phyloP scores from a whole-genome alignment of 2,797 vertebrate genomes.

The Erethizon dorsatum region DNA sequence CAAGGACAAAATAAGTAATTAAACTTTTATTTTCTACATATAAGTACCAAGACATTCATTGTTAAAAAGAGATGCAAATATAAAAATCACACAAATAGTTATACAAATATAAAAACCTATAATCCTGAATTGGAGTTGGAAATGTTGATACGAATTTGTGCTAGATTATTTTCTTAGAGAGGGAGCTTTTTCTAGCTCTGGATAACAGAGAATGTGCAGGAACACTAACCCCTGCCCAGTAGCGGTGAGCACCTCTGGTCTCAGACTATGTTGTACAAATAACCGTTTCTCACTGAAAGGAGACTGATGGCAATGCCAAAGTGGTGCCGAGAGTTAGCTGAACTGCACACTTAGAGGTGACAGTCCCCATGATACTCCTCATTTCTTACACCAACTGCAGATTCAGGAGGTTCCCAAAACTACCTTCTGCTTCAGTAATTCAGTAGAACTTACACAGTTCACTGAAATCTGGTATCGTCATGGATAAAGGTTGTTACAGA shows the following conservation, averaged over 20 bases:
- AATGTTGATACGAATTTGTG: background rate
- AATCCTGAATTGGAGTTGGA: background rate
- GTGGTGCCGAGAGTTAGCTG: background rate
- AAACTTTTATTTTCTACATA: background rate
- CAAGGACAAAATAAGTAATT: background rate
- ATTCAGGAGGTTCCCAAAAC: background rate
- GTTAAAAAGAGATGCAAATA: background rate
- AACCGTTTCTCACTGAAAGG: background rate
- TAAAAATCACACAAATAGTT: background rate
- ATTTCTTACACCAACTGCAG: background rate
- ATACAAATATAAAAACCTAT: background rate
- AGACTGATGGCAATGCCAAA: background rate
- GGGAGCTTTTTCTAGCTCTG: background rate
- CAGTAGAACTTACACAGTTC: background rate
- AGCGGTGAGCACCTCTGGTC: background rate
- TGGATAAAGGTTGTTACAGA: background rate
- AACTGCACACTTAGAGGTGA: background rate
- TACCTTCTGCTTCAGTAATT: background rate
- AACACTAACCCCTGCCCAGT: background rate
- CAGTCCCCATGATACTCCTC: background rate
- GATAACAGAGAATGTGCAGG: conserved; percentile 16
- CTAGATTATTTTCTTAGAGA: background rate
- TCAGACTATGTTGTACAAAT: background rate
- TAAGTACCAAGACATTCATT: background rate
- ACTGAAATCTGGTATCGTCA: background rate